Base-by-base conservation (phyloP, 2,888 invertebrate genomes). In the Phengaris arion region DNA sequence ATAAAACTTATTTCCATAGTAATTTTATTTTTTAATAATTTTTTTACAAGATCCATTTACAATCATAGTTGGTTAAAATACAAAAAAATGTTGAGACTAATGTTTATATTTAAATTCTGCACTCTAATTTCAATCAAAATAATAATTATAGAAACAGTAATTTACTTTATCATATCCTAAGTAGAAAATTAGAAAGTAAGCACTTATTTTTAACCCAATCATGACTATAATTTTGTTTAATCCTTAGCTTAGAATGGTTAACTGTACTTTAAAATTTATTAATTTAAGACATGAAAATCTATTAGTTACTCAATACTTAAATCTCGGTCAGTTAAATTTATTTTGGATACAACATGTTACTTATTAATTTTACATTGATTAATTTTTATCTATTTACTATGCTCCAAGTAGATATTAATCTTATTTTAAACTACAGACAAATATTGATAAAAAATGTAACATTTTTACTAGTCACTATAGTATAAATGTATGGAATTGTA, bases 1-100 rank as follows among this genome's bases (percentile, higher is more conserved):
- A 64, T 13, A 64, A 64, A 64, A 64, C 35, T 35, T 35, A 35
- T 45, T 45, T 64, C 35, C 64, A 45, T 64, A 64, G 35, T 64
- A 64, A 51, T 64, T 64, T 83, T 85, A 82, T 82, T 83, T 86
- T 86, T 87, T 88, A 89, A 89, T 89, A 81, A 84, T 86, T 87
- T 88, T 88, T 89, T 83, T 88, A 90, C 89, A 91, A 85, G 87
- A 80, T 77, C 76, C 72, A 77, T 76, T 68, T 72, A 75, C 76
- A 76, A 45, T 76, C 51, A 68, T 72, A 12, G 22, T 35, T 72
- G 35, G 52, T 52, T 72, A 69, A 48, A 52, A 52, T 54, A 72
- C 35, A 6, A 22, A 54, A 72, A 54, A 35, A 54, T 35, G 22
- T 52, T 22, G 22, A 52, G 52, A 72, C 72, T 22, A 51, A 51